Evolutionary conservation across 2,888 invertebrate species (phyloP).

Genomic region (Rhingia rostrata): DNA sequence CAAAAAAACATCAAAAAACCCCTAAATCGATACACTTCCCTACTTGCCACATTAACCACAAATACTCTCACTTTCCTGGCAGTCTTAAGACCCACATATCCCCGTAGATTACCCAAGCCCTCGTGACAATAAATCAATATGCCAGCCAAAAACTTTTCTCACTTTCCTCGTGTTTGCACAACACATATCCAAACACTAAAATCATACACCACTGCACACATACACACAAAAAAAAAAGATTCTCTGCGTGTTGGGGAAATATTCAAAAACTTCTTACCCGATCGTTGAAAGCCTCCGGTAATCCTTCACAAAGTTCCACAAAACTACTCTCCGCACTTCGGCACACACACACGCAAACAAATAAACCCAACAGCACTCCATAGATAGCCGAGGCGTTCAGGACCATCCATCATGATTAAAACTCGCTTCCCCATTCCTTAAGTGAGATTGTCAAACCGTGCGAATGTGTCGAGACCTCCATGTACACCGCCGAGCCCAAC

Average conservation of each 20-base stretch:
- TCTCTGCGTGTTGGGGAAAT: constrained; percentile 23
- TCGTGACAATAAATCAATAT: constrained; percentile 73
- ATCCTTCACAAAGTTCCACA: constrained; percentile 63
- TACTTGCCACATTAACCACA: constrained; percentile 65
- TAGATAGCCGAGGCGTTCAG: constrained; percentile 16
- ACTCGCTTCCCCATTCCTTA: constrained; percentile 58
- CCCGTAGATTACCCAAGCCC: constrained; percentile 58
- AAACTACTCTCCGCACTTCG: constrained; percentile 35
- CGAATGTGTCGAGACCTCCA: constrained; percentile 54
- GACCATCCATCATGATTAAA: constrained; percentile 73
- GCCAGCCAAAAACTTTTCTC: constrained; percentile 65
- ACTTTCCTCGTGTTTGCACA: constrained; percentile 14
- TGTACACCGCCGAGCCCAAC: constrained; percentile 16
- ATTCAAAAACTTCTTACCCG: constrained; percentile 63
- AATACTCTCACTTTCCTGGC: constrained; percentile 61
- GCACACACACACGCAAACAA: neutral
- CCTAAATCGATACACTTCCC: constrained; percentile 55
- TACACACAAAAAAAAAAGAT: neutral
- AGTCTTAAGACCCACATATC: constrained; percentile 36
- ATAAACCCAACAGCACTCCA: constrained; percentile 13
- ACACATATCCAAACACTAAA: constrained; percentile 22
- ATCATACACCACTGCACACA: constrained; percentile 22
- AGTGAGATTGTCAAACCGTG: constrained; percentile 55
- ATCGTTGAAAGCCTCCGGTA: constrained; percentile 63
- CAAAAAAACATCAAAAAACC: constrained; percentile 3